phyloP scores from a whole-genome alignment of 2,888 invertebrate genomes.

The Tenthredo amoena region DNA sequence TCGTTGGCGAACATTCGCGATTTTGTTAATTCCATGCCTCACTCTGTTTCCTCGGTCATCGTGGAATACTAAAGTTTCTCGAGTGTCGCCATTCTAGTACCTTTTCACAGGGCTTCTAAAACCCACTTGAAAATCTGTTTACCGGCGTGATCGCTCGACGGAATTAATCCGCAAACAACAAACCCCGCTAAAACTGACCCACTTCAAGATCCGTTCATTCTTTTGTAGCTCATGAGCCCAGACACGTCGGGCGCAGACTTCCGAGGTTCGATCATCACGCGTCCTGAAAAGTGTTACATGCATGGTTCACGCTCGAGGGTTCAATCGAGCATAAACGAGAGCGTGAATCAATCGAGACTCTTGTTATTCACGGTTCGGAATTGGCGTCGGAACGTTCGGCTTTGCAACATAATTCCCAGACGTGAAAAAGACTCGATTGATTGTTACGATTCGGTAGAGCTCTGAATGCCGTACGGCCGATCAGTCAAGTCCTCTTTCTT shows the following conservation, averaged over 20 bases:
- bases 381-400: not conserved
- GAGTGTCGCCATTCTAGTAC: conserved; percentile 38
- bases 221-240: not conserved
- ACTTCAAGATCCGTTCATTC: not conserved
- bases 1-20: conserved; percentile 32
- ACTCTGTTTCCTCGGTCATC: conserved; percentile 20
- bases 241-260: not conserved
- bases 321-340: conserved; percentile 15
- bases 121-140: conserved; percentile 19
- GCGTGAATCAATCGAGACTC: conserved; percentile 17
- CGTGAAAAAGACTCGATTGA: conserved; percentile 20
- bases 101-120: conserved; percentile 1
- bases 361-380: not conserved
- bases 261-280: not conserved
- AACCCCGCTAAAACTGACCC: conserved; percentile 11
- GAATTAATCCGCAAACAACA: conserved; percentile 19
- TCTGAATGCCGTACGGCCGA: conserved; percentile 19
- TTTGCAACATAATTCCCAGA: conserved; percentile 30
- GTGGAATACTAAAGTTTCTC: conserved; percentile 30
- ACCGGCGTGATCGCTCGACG: not conserved
- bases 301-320: not conserved
- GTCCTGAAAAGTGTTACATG: not conserved
- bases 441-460: conserved; percentile 2
- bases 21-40: not conserved
- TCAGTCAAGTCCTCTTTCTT: conserved; percentile 8